Base-by-base conservation (phyloP, 2,888 invertebrate genomes). In the Habrosyne pyritoides region DNA sequence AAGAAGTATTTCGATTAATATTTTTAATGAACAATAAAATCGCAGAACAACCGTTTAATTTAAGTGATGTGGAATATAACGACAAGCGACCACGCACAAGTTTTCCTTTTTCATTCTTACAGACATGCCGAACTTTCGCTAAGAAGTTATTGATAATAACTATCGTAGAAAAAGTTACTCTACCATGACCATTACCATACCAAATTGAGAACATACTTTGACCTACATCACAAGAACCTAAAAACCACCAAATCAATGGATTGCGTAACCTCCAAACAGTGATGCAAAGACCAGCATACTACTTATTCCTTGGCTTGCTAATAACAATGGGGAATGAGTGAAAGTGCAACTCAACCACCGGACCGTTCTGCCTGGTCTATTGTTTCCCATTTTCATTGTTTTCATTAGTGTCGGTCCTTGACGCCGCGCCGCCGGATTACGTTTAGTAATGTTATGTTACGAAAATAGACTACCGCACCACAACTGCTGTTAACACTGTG, bases 361-460 rank as follows among this genome's bases (percentile, higher is more conserved):
- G 83, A 83, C 84, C 86, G 83, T 83, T 79, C 64, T 75, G 69
- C 70, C 73, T 74, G 74, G 79, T 55, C 84, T 73, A 91, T 92
- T 92, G 92, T 92, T 86, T 77, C 71, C 69, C 73, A 69, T 80
- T 78, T 77, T 77, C 84, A 91, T 91, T 91, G 91, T 91, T 86
- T 86, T 83, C 74, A 81, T 83, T 82, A 77, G 71, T 68, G 70
- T 58, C 67, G 77, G 87, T 84, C 88, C 89, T 91, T 91, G 86
- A 79, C 80, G 84, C 81, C 80, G 83, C 80, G 84, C 81, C 80
- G 83, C 77, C 79, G 77, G 77, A 79, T 77, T 71, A 71, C 61
- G 56, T 65, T 68, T 65, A 42, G 7, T 24, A 24, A 24, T 7
- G 24, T 57, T 53, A 50, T 55, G 48, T 53, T 54, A 52, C 53